Base-by-base conservation (phyloP, 2,113 vertebrate species). In the Phycodurus eques region DNA sequence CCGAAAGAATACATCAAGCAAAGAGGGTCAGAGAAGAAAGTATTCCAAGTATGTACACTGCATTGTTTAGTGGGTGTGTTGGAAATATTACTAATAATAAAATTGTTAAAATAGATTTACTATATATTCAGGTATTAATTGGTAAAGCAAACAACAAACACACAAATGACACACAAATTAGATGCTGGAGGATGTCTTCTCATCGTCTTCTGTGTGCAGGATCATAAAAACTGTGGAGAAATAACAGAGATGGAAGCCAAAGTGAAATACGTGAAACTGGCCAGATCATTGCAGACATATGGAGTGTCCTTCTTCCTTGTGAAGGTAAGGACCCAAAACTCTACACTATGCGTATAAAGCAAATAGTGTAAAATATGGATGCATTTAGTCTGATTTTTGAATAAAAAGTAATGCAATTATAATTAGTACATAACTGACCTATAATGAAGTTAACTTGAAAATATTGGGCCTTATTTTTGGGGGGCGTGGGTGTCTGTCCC, bases 201-300 rank as follows among this genome's bases (percentile, higher is more conserved):
- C n/a, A 59, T 59, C 68, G 19, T 68, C 43, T 20, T 84, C 77
- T 84, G 64, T 77, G 33, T 56, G 22, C 80, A 99, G 98, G 97
- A 99, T 1, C 98, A 99, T 88, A 98, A 98, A 83, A 96, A 93
- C 87, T 98, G 96, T 67, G 97, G 97, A 2, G 98, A 98, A 86
- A 98, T 98, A 96, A 94, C 88, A 0, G 98, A 99, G 86, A 99
- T 99, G n/a, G 96, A 99, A 86, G 97, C 96, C 20, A 99, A 99
- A 84, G 97, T 98, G 78, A 99, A 99, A 74, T 99, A 99, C 0
- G 98, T 99, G 74, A 99, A 99, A 80, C 89, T 99, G 0, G 97
- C 98, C 6, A 93, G 98, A 5, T 99, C 98, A 35, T 92, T 99
- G 54, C 92, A 94, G 78, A 99, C 98, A 0, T 99, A 99, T 0